A percentile compares a stretch with the other conserved stretches of the same genome.
phyloP scores from a whole-genome alignment of 2,113 vertebrate species.

The Thunnus maccoyii region DNA sequence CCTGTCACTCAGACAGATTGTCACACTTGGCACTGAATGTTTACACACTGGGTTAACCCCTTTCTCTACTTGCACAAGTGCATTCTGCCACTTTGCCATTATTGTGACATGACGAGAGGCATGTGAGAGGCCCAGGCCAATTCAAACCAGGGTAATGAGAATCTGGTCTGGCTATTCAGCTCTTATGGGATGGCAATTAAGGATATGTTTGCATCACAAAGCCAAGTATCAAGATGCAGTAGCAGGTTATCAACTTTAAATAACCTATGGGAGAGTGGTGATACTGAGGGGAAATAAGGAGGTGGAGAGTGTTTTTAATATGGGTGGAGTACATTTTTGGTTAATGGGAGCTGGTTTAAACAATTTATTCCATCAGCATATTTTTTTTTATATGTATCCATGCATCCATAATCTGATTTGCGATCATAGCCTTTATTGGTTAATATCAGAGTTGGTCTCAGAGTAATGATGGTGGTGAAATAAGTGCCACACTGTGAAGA shows the following conservation, averaged over 20 bases:
- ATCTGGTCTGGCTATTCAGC: conserved; percentile 76
- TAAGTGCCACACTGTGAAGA: conserved; percentile 22
- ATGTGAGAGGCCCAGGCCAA: conserved; percentile 70
- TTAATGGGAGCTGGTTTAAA: conserved; percentile 21
- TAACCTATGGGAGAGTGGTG: conserved; percentile 68
- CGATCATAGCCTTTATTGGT: neutral
- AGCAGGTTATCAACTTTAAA: conserved; percentile 82
- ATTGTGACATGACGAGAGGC: conserved; percentile 67
- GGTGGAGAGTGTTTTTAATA: conserved; percentile 51
- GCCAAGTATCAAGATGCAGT: conserved; percentile 75
- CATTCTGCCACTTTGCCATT: conserved; percentile 65
- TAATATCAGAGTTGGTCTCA: conserved; percentile 13
- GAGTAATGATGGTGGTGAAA: conserved; percentile 7
- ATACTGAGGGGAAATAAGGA: conserved; percentile 66
- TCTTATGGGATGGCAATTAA: conserved; percentile 82
- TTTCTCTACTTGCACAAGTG: conserved; percentile 33
- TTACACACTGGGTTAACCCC: conserved; percentile 71
- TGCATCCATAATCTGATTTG: neutral
- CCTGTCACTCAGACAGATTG: conserved; percentile 66
- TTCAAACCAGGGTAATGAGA: conserved; percentile 80
- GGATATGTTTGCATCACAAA: conserved; percentile 85
- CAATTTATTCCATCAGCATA: conserved; percentile 4
- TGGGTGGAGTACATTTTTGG: conserved; percentile 31
- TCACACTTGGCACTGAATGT: conserved; percentile 59
- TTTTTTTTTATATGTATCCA: conserved; percentile 19